A percentile compares a stretch with the other conserved stretches of the same genome.
phyloP scores from a whole-genome alignment of 53 echinoderm and acorn worm genomes.

The Stichopus horrens region DNA sequence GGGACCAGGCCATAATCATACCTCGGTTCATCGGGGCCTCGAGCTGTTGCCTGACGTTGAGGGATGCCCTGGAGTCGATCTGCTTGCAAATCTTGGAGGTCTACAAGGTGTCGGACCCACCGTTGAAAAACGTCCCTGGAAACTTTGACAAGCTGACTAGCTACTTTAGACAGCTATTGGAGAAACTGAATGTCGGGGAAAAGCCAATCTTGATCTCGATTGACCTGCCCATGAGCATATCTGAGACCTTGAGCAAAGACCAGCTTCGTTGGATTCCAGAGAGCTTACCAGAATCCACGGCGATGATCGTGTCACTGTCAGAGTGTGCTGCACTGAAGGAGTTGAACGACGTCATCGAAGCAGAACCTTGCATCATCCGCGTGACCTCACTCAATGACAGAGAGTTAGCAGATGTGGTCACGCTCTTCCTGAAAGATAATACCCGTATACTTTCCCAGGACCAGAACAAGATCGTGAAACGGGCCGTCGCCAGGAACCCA shows the following conservation, averaged over 20 bases:
- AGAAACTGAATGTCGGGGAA: conserved; percentile 70
- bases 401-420: conserved; percentile 87
- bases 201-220: conserved; percentile 82
- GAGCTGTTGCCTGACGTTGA: conserved; percentile 75
- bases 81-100: conserved; percentile 86
- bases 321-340: conserved; percentile 79
- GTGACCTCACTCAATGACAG: conserved; percentile 77
- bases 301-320: conserved; percentile 77
- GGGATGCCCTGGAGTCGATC: conserved; percentile 80
- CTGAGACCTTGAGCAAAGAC: conserved; percentile 66
- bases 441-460: conserved; percentile 78
- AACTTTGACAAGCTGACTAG: conserved; percentile 69
- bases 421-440: conserved; percentile 78
- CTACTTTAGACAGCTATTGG: conserved; percentile 79
- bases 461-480: conserved; percentile 91
- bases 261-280: conserved; percentile 81
- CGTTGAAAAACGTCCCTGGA: conserved; percentile 77
- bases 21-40: conserved; percentile 82
- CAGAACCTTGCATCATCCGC: conserved; percentile 77
- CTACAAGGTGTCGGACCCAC: conserved; percentile 60
- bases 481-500: conserved; percentile 85
- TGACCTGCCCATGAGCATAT: conserved; percentile 67
- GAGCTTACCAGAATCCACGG: conserved; percentile 67
- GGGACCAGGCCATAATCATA: conserved; percentile 71
- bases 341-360: conserved; percentile 77